Evolutionary conservation across 2,113 vertebrate species (phyloP), one percentile per base, ranked within the genome.

Genomic region (Podilymbus podiceps): DNA sequence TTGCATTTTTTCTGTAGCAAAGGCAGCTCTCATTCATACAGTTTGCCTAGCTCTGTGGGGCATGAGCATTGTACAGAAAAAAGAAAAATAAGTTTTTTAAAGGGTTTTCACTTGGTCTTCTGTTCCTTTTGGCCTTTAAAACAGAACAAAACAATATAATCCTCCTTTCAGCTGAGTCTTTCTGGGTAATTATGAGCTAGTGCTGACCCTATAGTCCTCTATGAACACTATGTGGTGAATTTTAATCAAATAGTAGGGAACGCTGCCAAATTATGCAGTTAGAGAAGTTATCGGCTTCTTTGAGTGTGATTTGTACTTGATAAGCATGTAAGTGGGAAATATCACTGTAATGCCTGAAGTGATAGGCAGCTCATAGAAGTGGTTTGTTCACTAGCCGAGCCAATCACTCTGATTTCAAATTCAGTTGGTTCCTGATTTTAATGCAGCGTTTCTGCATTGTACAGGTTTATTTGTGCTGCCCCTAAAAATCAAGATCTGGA

Each of bases 361-460:
- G 1, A 27, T 33, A 3, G 0, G 38, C 42, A 31, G 64, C 30
- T 80, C 2, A 2, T 40, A 0, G 6, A 21, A 68, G 47, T 22
- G 72, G 55, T 77, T 27, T 64, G 46, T 24, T 91, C 22, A 2
- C 58, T 23, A 4, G 18, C 24, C 1, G 3, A 40, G 10, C 28
- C 0, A 2, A 9, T 11, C 10, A 2, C 38, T 13, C 27, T 14
- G 44, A 6, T 49, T 64, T 31, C 64, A 40, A 12, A 8, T 44
- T 62, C 46, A 35, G 18, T 15, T 24, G 15, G 56, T 52, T 83
- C 35, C 35, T 66, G 42, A 9, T 35, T 60, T 49, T 66, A 28
- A 17, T 38, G 23, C 8, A 53, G 30, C 0, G 0, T n/a, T 40
- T 72, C 66, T 77, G 60, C 28, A 15, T 42, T 60, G 11, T 35